Percentiles rank a stretch among this genome's conserved stretches.
These are phyloP conservation scores for Cyanistes caeruleus DNA, from an alignment of 2,113 vertebrate genomes.

Conservation along the genomic window DNA sequence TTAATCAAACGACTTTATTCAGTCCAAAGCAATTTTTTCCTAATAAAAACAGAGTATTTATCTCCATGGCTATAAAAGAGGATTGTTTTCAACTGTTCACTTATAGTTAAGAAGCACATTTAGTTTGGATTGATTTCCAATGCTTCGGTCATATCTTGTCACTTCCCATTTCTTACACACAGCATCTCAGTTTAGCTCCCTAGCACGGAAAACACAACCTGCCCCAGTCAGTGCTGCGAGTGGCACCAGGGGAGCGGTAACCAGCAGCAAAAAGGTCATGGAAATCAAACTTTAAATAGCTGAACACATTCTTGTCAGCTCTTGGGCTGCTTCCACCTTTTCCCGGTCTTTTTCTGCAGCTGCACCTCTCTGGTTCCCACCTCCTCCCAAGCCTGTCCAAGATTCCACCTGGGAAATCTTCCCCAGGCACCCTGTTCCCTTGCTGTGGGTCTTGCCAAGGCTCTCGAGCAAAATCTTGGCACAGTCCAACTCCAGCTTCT, in stretches of 20 bases:
- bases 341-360: background rate
- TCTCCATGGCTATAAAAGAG: constrained; percentile 85
- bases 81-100: constrained; percentile 96
- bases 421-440: background rate
- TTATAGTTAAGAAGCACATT: constrained; percentile 99
- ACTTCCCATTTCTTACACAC: constrained; percentile 96
- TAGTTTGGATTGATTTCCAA: constrained; percentile 99
- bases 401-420: background rate
- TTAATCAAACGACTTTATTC: constrained; percentile 87
- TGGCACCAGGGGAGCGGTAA: background rate
- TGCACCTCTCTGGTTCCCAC: background rate
- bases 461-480: background rate
- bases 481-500: background rate
- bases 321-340: background rate
- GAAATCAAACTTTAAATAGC: background rate
- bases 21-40: constrained; percentile 85
- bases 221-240: constrained; percentile 56
- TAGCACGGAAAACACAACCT: constrained; percentile 78
- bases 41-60: constrained; percentile 86
- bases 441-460: background rate
- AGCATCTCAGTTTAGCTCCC: constrained; percentile 95
- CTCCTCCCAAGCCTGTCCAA: background rate
- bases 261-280: constrained; percentile 37
- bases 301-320: background rate
- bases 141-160: constrained; percentile 98